These are phyloP conservation scores for Spodoptera exigua DNA, from an alignment of 2,888 invertebrate genomes.

Conservation along the genomic window DNA sequence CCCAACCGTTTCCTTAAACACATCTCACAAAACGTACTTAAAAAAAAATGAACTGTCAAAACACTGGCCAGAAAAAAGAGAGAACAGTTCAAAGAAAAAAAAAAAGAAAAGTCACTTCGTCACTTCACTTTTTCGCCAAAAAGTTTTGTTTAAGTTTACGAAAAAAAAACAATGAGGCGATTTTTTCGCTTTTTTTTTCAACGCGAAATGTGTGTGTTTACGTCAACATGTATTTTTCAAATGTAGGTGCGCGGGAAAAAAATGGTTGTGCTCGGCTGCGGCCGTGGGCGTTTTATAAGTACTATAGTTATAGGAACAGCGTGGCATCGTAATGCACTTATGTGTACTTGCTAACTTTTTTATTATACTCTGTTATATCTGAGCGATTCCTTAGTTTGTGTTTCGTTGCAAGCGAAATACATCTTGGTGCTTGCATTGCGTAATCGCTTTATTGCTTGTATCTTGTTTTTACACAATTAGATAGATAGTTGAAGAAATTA, in stretches of 20 bases:
- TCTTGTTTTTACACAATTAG: conserved; percentile 15
- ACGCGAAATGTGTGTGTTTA: conserved; percentile 84
- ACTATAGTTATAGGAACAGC: conserved; percentile 82
- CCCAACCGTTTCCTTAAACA: conserved; percentile 59
- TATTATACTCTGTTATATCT: conserved; percentile 86
- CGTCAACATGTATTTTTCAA: conserved; percentile 89
- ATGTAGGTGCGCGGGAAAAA: conserved; percentile 83
- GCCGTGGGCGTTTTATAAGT: conserved; percentile 84
- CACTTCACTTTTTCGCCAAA: conserved; percentile 42
- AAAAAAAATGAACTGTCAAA: conserved; percentile 52
- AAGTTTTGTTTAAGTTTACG: too few relatives aligned
- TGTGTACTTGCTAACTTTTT: conserved; percentile 88
- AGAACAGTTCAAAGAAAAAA: conserved; percentile 36
- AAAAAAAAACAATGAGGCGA: too few relatives aligned
- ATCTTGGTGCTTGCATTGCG: conserved; percentile 77
- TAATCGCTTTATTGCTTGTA: conserved; percentile 61
- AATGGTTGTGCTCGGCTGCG: conserved; percentile 81
- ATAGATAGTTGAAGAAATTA: too few relatives aligned
- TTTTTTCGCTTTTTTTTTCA: conserved; percentile 55
- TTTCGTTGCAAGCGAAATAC: conserved; percentile 62
- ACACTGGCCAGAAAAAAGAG: conserved; percentile 54
- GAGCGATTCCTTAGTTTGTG: conserved; percentile 84
- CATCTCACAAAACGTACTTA: conserved; percentile 65
- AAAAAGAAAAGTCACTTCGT: conserved; percentile 47
- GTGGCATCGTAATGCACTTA: conserved; percentile 87